These are phyloP conservation scores for Callithrix jacchus DNA, from an alignment of 2,113 vertebrate genomes.

Conservation along the genomic window DNA sequence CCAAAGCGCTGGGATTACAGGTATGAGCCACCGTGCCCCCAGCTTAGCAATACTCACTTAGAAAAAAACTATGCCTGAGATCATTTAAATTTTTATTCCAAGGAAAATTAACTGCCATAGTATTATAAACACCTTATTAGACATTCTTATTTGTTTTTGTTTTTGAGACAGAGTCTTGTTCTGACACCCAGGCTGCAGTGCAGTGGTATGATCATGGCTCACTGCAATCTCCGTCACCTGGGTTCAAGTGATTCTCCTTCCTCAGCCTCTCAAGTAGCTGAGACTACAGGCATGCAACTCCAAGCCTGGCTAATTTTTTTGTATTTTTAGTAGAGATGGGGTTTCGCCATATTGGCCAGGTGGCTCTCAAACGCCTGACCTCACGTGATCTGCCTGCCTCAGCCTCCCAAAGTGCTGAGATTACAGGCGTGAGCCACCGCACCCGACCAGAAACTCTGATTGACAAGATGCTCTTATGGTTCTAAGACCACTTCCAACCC, in stretches of 20 bases:
- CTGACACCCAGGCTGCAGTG: background rate
- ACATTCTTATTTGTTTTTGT: background rate
- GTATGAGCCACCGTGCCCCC: fast-evolving
- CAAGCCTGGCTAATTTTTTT: background rate
- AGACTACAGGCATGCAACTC: background rate
- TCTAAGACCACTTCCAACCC: background rate
- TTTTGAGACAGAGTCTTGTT: background rate
- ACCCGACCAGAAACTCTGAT: background rate
- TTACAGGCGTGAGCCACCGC: background rate
- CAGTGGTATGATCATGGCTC: background rate
- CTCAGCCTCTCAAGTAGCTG: background rate
- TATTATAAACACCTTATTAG: background rate
- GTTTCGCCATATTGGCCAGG: background rate
- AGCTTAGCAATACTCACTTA: background rate
- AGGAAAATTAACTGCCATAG: background rate
- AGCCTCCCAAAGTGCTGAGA: background rate
- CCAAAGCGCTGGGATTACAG: background rate
- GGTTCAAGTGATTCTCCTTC: background rate
- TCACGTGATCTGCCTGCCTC: background rate
- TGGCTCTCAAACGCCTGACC: background rate
- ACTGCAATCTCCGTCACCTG: background rate
- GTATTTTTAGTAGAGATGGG: background rate
- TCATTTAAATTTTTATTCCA: background rate
- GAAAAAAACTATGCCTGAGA: background rate
- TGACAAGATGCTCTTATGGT: background rate